Conservation (phyloP, 2,113 vertebrate species). For the Trachemys scripta region DNA sequence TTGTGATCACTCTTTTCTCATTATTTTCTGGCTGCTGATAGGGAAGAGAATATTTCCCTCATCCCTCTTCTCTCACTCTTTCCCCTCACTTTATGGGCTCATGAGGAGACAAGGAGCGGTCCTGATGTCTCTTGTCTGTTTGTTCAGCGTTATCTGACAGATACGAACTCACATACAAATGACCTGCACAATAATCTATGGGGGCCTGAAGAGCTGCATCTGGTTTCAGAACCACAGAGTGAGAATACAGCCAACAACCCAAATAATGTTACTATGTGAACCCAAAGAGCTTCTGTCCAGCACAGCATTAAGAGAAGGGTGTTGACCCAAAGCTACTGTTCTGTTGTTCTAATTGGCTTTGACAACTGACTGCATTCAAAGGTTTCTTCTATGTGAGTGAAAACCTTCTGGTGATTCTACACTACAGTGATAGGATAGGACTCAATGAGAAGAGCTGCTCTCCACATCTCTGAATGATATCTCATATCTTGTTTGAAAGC, state of each 20-base stretch:
- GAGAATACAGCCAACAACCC: not conserved
- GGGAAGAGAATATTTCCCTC: not conserved
- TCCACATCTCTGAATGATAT: slow-evolving; percentile 67
- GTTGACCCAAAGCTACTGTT: not conserved
- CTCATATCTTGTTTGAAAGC: slow-evolving; percentile 70
- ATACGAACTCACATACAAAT: not conserved
- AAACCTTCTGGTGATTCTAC: not conserved
- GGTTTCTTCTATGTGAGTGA: not conserved
- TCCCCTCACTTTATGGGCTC: not conserved
- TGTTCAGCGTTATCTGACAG: not conserved
- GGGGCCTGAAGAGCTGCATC: not conserved
- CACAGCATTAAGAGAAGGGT: not conserved
- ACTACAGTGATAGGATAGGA: not conserved
- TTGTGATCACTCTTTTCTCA: not conserved
- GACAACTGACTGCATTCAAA: not conserved
- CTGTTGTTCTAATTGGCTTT: not conserved
- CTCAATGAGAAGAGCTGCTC: slow-evolving; percentile 51
- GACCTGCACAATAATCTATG: accelerated
- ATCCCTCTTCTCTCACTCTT: not conserved
- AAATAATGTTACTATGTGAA: not conserved
- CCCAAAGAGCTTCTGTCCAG: not conserved
- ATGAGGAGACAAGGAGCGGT: not conserved
- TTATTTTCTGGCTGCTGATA: not conserved
- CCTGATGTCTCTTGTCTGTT: not conserved
- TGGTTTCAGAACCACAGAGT: not conserved